Base-by-base conservation (phyloP, 1,140 invertebrate genomes). In the Agrilus planipennis region DNA sequence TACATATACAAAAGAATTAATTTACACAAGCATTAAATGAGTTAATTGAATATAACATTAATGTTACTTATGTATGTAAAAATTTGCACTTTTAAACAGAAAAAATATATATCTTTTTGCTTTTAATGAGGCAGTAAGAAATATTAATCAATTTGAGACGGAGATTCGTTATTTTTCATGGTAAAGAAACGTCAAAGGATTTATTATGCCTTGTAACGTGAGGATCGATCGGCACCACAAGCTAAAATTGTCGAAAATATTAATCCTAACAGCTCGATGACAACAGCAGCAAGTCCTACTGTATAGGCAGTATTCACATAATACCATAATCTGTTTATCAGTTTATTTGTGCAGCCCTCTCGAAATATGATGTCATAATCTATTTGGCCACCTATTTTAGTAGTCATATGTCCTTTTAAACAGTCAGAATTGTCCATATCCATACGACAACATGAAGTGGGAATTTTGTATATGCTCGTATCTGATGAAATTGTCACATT, bases 181-280 rank as follows among this genome's bases (percentile, higher is more conserved):
- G n/a, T n/a, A n/a, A n/a, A n/a, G n/a, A n/a, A n/a, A n/a, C n/a
- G n/a, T n/a, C n/a, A n/a, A n/a, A n/a, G n/a, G n/a, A n/a, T n/a
- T n/a, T n/a, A n/a, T n/a, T n/a, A n/a, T n/a, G n/a, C n/a, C 62
- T 82, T 82, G 61, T 80, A 80, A 52, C 75, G 68, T 47, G 78
- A 71, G 11, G 71, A 66, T 42, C 71, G 69, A 45, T 73, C 72
- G 44, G 85, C 76, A 18, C 81, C 77, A 61, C 81, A 87, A 55
- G 83, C 85, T 14, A 89, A 65, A 46, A 84, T 72, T 53, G 88
- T 65, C 2, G 84, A 78, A 52, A 87, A 84, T 32, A 84, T 75
- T 49, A 89, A 68, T 22, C 82, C 82, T 18, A 89, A 55, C 30
- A 86, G 60, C 65, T 89, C 76, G 42, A 81, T 45, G 11, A 76